Conservation (phyloP, 2,797 vertebrate genomes). For the Premnoplex brunnescens region DNA sequence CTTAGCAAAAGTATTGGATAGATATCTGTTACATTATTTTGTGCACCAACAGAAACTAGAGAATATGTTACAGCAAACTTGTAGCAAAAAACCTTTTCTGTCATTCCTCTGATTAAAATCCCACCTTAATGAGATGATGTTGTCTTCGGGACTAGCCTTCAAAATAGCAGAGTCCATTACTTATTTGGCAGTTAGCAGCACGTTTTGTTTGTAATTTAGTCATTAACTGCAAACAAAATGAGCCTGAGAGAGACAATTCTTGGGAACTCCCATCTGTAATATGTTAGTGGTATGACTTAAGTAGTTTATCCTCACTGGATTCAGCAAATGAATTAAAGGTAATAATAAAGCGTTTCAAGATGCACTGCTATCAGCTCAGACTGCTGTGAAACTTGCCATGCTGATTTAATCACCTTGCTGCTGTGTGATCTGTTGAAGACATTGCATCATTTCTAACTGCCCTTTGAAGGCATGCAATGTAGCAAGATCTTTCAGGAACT, state of each 20-base stretch:
- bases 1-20: background rate
- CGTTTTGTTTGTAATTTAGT: background rate
- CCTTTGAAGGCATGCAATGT: background rate
- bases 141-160: background rate
- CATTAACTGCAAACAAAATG: background rate
- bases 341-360: background rate
- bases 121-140: fast-evolving
- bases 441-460: background rate
- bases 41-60: fast-evolving
- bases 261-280: background rate
- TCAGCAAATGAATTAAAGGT: background rate
- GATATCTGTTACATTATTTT: background rate
- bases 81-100: background rate
- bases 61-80: background rate
- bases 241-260: background rate
- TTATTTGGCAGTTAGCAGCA: background rate
- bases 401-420: conserved; percentile 19
- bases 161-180: background rate
- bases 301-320: background rate
- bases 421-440: background rate
- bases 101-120: background rate
- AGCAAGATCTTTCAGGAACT: background rate
- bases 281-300: background rate
- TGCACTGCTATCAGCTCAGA: background rate
- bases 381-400: background rate